phyloP scores from a whole-genome alignment of 2,888 invertebrate species.

The Melanargia galathea region DNA sequence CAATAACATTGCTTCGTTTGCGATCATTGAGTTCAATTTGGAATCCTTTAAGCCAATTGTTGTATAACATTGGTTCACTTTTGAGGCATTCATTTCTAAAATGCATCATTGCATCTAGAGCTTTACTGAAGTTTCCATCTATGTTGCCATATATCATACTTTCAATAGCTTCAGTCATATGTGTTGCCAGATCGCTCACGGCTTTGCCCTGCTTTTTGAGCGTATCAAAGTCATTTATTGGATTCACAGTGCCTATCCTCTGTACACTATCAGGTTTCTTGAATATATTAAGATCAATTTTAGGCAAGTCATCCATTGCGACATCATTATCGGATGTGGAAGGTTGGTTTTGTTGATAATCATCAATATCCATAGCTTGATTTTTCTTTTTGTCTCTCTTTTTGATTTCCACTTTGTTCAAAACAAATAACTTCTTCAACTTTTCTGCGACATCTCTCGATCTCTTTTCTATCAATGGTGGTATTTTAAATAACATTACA shows the following conservation, averaged over 20 bases:
- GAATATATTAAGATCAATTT: slow-evolving; percentile 49
- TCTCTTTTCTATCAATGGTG: slow-evolving; percentile 71
- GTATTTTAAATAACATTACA: slow-evolving; percentile 74
- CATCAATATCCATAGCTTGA: slow-evolving; percentile 35
- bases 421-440: slow-evolving; percentile 73
- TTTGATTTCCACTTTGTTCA: slow-evolving; percentile 69
- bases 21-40: slow-evolving; percentile 55
- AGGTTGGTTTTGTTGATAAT: slow-evolving; percentile 43
- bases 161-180: slow-evolving; percentile 69
- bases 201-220: slow-evolving; percentile 67
- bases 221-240: slow-evolving; percentile 82
- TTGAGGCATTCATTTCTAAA: slow-evolving; percentile 66
- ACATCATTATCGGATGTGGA: slow-evolving; percentile 36
- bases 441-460: slow-evolving; percentile 70
- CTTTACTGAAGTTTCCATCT: slow-evolving; percentile 65
- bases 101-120: slow-evolving; percentile 60
- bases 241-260: slow-evolving; percentile 82
- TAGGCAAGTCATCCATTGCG: slow-evolving; percentile 51
- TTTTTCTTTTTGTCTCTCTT: slow-evolving; percentile 53
- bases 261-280: slow-evolving; percentile 49
- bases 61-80: slow-evolving; percentile 62
- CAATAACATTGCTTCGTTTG: slow-evolving; percentile 56
- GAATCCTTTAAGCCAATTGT: slow-evolving; percentile 67
- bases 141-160: slow-evolving; percentile 64
- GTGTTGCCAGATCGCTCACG: slow-evolving; percentile 53